Conservation (phyloP, 92 coral and sea anemone species). For the Isaurus tuberculatus region DNA sequence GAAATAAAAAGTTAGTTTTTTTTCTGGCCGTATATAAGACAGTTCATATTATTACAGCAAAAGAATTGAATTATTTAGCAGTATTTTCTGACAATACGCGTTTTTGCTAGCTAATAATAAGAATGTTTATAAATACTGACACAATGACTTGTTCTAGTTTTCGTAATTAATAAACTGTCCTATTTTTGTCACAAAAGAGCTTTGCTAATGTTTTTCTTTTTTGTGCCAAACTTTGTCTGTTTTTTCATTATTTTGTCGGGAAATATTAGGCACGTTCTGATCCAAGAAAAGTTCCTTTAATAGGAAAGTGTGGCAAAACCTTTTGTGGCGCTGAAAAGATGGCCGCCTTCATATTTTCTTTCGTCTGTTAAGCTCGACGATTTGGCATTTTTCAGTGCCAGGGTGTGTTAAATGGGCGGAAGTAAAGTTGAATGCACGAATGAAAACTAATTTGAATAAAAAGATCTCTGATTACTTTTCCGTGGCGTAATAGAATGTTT, state of each 20-base stretch:
- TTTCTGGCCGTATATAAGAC: constrained; percentile 23
- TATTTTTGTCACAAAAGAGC: constrained; percentile 11
- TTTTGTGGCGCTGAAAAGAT: constrained; percentile 3
- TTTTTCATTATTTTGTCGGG: not conserved
- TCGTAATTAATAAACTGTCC: constrained; percentile 28
- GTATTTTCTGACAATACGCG: not conserved
- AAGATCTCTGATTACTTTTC: constrained; percentile 34
- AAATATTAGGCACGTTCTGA: not conserved
- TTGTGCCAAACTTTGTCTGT: not conserved
- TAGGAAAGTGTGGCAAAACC: not conserved
- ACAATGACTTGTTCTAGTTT: constrained; percentile 30
- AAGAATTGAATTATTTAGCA: not conserved
- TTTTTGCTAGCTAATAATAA: constrained; percentile 30
- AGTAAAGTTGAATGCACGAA: constrained; percentile 17
- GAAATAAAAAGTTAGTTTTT: not conserved
- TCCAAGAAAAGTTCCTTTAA: not conserved
- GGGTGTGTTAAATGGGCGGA: constrained; percentile 39
- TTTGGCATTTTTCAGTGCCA: constrained; percentile 8
- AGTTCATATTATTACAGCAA: not conserved
- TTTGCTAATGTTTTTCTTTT: not conserved
- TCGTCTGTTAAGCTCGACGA: not conserved
- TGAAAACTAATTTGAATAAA: constrained; percentile 15
- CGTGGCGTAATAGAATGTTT: not conserved
- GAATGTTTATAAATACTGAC: constrained; percentile 26
- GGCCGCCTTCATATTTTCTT: not conserved